phyloP scores from a whole-genome alignment of 2,113 vertebrate genomes.

The Murina feae region DNA sequence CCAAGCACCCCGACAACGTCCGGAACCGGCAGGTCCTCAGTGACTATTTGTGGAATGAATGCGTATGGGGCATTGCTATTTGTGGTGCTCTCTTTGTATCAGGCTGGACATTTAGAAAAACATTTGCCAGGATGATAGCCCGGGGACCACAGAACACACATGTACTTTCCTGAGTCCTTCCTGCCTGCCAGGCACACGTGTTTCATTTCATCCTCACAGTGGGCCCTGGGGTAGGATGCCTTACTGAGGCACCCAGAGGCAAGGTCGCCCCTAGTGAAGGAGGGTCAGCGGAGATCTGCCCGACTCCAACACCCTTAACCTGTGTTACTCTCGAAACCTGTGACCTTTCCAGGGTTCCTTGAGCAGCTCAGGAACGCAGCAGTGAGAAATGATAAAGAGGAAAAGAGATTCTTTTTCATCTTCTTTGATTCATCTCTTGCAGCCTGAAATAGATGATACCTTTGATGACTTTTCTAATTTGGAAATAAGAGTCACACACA shows the following conservation, averaged over 20 bases:
- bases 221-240: neutral
- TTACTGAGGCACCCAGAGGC: neutral
- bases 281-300: neutral
- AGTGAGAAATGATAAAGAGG: neutral
- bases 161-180: neutral
- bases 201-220: neutral
- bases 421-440: neutral
- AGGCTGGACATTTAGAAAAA: neutral
- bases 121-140: neutral
- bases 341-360: neutral
- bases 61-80: neutral
- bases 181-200: neutral
- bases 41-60: neutral
- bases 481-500: neutral
- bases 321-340: neutral
- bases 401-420: neutral
- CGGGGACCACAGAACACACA: neutral
- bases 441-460: neutral
- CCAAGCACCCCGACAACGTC: neutral
- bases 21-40: neutral
- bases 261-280: neutral
- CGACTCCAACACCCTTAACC: neutral
- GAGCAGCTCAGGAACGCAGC: neutral
- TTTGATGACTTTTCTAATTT: slow-evolving; percentile 34
- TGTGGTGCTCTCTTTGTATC: neutral